Base-by-base conservation (phyloP, 2,888 invertebrate genomes). In the Villa cingulata region DNA sequence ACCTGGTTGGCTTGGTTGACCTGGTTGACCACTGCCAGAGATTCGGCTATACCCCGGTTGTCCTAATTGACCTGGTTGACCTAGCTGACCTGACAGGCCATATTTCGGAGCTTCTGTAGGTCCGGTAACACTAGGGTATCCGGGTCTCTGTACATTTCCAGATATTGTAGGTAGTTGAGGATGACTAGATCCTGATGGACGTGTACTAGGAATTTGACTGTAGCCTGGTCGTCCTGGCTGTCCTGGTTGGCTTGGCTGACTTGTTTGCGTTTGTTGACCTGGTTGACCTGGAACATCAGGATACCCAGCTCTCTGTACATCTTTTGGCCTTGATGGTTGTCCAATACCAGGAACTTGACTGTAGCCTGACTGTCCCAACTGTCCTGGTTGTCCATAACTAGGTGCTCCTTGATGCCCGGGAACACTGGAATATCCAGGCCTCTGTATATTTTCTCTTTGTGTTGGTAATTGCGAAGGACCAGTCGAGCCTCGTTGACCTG, bases 21-120 rank as follows among this genome's bases (percentile, higher is more conserved):
- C 45, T n/a, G 37, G 43, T 23, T 37, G 36, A 3, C 41, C 47
- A 19, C 23, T 41, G 3, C 46, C 51, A 10, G 44, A 39, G 15
- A 36, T n/a, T 7, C 39, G 23, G 23, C 7, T 23, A 7, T 37
- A 3, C 41, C 32, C 7, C 29, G 41, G 14, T 39, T 23, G 43
- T 15, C 6, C 40, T 6, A 23, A 34, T 16, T 14, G 16, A 3
- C 42, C 38, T 29, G 39, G 16, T 43, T 20, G 40, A 7, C 32
- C 34, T 37, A 37, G 23, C 14, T 9, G 4, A 14, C 46, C 46
- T 36, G 41, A 17, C 15, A 37, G 41, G 2, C 36, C 37, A 16
- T 20, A n/a, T 32, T 4, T 4, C 16, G 20, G 3, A 2, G 16
- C 41, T n/a, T n/a, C n/a, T n/a, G n/a, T n/a, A 34, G 12, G 34